phyloP scores from a whole-genome alignment of 2,888 invertebrate species.

The Athetis lepigone region DNA sequence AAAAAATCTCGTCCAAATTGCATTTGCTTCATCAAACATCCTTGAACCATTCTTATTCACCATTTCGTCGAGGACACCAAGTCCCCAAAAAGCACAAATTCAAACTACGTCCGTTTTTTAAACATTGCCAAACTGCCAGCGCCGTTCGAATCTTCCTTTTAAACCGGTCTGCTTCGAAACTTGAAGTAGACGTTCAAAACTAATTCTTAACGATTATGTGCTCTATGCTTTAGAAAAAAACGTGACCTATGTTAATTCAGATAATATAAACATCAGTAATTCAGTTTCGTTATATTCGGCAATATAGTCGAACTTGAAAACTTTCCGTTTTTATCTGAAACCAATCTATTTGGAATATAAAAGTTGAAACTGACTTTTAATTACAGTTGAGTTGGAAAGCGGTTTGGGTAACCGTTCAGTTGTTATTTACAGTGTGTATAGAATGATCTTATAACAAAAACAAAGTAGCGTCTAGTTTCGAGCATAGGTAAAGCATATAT shows the following conservation, averaged over 20 bases:
- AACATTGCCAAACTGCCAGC: constrained; percentile 66
- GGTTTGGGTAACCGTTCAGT: constrained; percentile 42
- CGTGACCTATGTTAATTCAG: constrained; percentile 56
- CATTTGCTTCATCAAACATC: constrained; percentile 10
- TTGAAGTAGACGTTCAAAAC: constrained; percentile 61
- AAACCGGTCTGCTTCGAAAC: constrained; percentile 70
- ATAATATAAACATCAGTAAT: constrained; percentile 50
- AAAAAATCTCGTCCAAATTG: background rate
- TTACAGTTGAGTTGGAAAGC: constrained; percentile 47
- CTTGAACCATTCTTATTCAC: constrained; percentile 26
- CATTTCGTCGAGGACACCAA: constrained; percentile 21
- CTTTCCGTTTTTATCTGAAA: constrained; percentile 62
- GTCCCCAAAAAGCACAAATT: constrained; percentile 45
- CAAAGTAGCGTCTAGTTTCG: constrained; percentile 58
- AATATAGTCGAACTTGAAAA: constrained; percentile 47
- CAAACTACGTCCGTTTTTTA: constrained; percentile 61
- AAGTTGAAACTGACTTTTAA: constrained; percentile 36
- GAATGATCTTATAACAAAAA: constrained; percentile 56
- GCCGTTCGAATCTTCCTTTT: constrained; percentile 63
- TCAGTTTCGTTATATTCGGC: constrained; percentile 53
- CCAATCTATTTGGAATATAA: constrained; percentile 53
- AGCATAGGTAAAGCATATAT: constrained; percentile 58
- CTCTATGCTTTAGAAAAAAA: constrained; percentile 63
- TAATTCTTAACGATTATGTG: constrained; percentile 65
- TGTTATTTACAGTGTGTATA: constrained; percentile 45